Base-by-base conservation (phyloP, 2,888 invertebrate genomes). In the Holacanthella duospinosa region DNA sequence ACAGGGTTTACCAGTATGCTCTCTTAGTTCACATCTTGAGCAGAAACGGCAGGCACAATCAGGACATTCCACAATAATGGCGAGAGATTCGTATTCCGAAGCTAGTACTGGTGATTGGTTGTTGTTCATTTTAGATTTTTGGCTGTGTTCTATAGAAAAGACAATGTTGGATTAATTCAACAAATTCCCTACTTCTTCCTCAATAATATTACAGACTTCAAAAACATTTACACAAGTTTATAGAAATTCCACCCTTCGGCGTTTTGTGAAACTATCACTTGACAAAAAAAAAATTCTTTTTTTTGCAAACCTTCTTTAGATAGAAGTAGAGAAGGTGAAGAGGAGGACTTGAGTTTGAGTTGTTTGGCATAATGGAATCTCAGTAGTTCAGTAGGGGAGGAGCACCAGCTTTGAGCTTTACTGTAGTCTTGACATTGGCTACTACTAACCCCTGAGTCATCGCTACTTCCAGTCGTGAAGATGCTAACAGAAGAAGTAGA, bases 1-100 rank as follows among this genome's bases (percentile, higher is more conserved):
- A 65, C 71, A 68, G 26, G 64, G 63, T 64, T 60, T 65, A 1
- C 68, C 71, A 29, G 64, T 48, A 60, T 71, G 71, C 24, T 66
- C 69, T 53, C 60, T 61, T 29, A 43, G 56, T 54, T 67, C 55
- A 58, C 71, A 71, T 25, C 29, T 55, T 26, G 68, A 67, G 28
- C 71, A 70, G 60, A 71, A 70, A 59, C 68, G 55, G 26, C 57
- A 64, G 1, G 64, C 55, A 61, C 71, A 71, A 1, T 60, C 63
- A 2, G 71, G 69, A 59, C 71, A 71, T 59, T 71, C 64, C 27
- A 48, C 12, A 48, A 48, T 21, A 9, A 2, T 27, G 25, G 16
- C 12, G 21, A 2, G 55, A 55, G n/a, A 27, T 36, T n/a, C n/a
- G n/a, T n/a, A n/a, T n/a, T n/a, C n/a, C n/a, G n/a, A n/a, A n/a